Evolutionary conservation across 2,888 invertebrate genomes (phyloP).

Genomic region (Patella depressa): DNA sequence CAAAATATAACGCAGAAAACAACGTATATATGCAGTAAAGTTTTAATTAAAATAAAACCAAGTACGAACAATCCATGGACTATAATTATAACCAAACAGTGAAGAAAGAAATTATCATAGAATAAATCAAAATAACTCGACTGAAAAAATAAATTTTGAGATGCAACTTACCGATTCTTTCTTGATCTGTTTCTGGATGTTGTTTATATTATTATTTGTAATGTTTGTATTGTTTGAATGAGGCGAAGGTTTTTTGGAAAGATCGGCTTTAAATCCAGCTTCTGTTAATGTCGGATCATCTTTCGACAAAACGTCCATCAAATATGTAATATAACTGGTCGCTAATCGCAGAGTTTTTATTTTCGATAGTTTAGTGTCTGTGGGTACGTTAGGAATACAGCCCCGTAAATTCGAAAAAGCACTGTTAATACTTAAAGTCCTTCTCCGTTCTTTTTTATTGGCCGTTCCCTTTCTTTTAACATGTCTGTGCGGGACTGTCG

Average conservation of each 20-base stretch:
- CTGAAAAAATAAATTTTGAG: too few species aligned
- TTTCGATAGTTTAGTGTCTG: conserved; percentile 93
- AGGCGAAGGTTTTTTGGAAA: conserved; percentile 72
- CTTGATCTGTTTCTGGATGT: neutral
- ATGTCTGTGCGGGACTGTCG: conserved; percentile 53
- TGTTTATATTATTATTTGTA: neutral
- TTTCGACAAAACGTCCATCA: conserved; percentile 88
- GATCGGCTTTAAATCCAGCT: conserved; percentile 86
- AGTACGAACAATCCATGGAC: too few species aligned
- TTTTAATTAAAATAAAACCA: too few species aligned
- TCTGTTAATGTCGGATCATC: conserved; percentile 80
- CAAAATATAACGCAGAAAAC: too few species aligned
- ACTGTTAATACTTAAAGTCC: conserved; percentile 94
- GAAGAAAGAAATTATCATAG: too few species aligned
- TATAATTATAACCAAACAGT: too few species aligned
- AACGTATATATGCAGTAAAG: too few species aligned
- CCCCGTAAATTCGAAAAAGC: conserved; percentile 93
- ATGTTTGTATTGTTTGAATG: neutral
- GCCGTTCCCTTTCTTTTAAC: conserved; percentile 77
- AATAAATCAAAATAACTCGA: too few species aligned
- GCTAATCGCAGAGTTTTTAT: conserved; percentile 95
- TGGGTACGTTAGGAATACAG: conserved; percentile 95
- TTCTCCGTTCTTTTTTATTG: conserved; percentile 92
- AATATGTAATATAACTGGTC: conserved; percentile 79
- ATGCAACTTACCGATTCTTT: conserved; percentile 1